Evolutionary conservation across 2,797 vertebrate genomes (phyloP), one percentile per base, ranked within the genome.

Genomic region (Paguma larvata): DNA sequence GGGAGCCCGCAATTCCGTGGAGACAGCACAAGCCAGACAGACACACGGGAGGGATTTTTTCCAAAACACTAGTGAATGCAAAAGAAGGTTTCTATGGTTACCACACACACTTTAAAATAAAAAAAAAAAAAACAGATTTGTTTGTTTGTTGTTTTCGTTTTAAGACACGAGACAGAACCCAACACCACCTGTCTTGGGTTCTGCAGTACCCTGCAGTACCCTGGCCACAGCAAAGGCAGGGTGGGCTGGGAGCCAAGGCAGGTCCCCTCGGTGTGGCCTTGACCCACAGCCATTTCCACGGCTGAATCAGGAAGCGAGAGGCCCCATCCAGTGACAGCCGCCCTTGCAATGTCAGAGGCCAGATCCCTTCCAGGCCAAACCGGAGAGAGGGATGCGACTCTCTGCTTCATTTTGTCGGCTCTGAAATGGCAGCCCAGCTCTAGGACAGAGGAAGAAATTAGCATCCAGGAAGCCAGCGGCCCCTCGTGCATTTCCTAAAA

Each of bases 81-180:
- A 94, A 88, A 78, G 53, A 70, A 21, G 6, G 72, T 87, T 97
- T 95, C 94, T 68, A 44, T 92, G 91, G 94, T 95, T 79, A 89
- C 91, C 27, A 73, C 59, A 56, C 7, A 84, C n/a, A 78, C n/a
- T 80, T 79, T 73, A 30, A 46, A 73, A 73, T 44, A 1, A 73
- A 73, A 44, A 4, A 0, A 25, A 32, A n/a, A 62, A 70, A 13
- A 85, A 63, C 23, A 13, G 11, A 1, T 12, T 14, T 0, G 11
- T 56, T 67, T 88, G 10, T 77, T 48, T 46, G 38, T 25, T 44
- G 12, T 25, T 46, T 46, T 46, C 25, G 0, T 62, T 85, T 95
- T 87, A 80, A 90, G 97, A 91, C 34, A 25, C 16, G 84, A 97
- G 62, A 44, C 70, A 95, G 72, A 94, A 25, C 10, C 68, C 62